Percentiles rank a stretch among this genome's conserved stretches.
These are phyloP conservation scores for Brachionus angularis DNA, from an alignment of 1,140 invertebrate genomes.

Conservation along the genomic window DNA sequence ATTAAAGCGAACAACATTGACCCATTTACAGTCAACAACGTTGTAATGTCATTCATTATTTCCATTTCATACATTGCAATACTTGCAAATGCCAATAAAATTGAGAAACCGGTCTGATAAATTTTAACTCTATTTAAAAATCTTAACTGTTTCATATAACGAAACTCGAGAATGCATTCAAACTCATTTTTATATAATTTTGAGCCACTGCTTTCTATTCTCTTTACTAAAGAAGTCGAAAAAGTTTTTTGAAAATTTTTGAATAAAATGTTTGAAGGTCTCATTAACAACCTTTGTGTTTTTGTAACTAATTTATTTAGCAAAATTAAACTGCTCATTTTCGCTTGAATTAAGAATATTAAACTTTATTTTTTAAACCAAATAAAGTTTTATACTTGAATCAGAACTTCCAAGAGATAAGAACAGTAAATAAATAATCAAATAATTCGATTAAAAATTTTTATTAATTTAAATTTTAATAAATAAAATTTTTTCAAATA, in stretches of 20 bases:
- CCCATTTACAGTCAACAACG: background rate
- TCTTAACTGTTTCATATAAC: constrained; percentile 34
- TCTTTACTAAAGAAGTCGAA: background rate
- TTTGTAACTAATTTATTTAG: too few species aligned
- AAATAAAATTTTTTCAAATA: background rate
- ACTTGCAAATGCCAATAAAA: background rate
- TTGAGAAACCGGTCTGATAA: constrained; percentile 35
- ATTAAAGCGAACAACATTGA: constrained; percentile 27
- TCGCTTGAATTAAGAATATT: too few species aligned
- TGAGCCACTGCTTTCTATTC: background rate
- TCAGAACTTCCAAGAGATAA: too few species aligned
- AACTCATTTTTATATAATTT: constrained; percentile 6
- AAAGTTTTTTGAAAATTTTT: background rate
- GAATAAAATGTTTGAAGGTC: too few species aligned
- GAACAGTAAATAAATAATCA: too few species aligned
- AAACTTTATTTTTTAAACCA: too few species aligned
- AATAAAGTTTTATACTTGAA: too few species aligned
- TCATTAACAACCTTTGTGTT: too few species aligned
- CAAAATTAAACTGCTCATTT: too few species aligned
- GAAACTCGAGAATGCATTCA: constrained; percentile 33
- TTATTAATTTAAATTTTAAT: background rate
- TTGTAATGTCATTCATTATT: background rate
- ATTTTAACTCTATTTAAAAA: constrained; percentile 27
- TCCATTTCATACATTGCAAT: constrained; percentile 14
- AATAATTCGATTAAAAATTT: too few species aligned